Conservation (phyloP, 2,113 vertebrate genomes). For the Corythoichthys intestinalis region DNA sequence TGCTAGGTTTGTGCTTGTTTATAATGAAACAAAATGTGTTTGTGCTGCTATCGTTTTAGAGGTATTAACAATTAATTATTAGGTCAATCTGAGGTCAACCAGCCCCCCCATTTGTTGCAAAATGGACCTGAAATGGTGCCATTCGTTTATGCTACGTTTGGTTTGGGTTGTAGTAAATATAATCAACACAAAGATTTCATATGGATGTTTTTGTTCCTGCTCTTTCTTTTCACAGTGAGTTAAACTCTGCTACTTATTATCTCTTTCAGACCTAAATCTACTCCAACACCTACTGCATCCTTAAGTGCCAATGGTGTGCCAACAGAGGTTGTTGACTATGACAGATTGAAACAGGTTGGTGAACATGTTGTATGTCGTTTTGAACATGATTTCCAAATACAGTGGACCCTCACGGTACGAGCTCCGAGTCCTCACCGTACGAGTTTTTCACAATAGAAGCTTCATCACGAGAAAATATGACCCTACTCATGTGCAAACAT, state of each 20-base stretch:
- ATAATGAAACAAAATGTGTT: not conserved
- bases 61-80: no score
- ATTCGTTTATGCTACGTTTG: no score
- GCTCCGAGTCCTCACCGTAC: no score
- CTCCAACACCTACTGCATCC: conserved; percentile 81
- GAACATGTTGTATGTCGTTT: not conserved
- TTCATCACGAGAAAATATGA: no score
- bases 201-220: not conserved
- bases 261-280: conserved; percentile 87
- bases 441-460: no score
- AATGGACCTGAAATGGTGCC: no score
- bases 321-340: conserved; percentile 90
- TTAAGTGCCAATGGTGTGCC: conserved; percentile 95
- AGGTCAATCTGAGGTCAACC: no score
- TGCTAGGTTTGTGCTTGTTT: no score
- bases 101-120: no score
- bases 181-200: not conserved
- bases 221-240: not conserved
- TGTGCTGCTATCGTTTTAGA: no score
- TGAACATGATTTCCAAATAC: not conserved
- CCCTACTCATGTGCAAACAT: no score
- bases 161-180: not conserved
- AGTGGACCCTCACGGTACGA: no score
- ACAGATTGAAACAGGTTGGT: conserved; percentile 94
- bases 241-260: conserved; percentile 10